Base-by-base conservation (phyloP, 2,888 invertebrate genomes). In the Eurytoma californica region DNA sequence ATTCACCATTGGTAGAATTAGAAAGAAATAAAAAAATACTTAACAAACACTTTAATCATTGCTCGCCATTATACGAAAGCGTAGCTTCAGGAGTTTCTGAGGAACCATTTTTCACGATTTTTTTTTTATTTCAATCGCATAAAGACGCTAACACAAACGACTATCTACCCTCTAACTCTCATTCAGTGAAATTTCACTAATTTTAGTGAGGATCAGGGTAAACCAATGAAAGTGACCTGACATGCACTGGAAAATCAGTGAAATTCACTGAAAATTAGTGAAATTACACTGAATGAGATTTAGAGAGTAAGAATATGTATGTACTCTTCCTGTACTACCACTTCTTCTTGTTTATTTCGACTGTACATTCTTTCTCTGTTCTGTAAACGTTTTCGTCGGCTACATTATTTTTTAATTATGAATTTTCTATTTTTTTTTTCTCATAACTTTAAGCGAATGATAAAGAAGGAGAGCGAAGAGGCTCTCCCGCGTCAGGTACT, bases 401-500 rank as follows among this genome's bases (percentile, higher is more conserved):
- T 24, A 39, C 28, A 20, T n/a, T 47, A n/a, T 24, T 57, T 58
- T 74, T 66, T 74, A 58, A 28, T 51, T 60, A 39, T 39, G 9
- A 39, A 9, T 39, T 30, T 16, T 66, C 55, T 39, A 47, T 69
- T 61, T 70, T 49, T 77, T 55, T 61, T 13, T 78, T n/a, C 55
- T 72, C 60, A 16, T 49, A 58, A 39, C 9, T 39, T 39, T 39
- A 39, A 39, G 39, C 39, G 39, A 39, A 61, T 60, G 7, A 30
- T 28, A 67, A 57, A 61, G 49, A 61, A 28, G 16, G 57, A 39
- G 39, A 69, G 47, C 28, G 0, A 12, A 18, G 18, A 30, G 68
- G 61, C 75, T 75, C 77, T 77, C 70, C 65, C 77, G 70, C 65
- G 77, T 70, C 16, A 57, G 58, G 51, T 51, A 70, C n/a, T 24